Conservation (phyloP, 2,797 vertebrate species). For the Helarctos malayanus region DNA sequence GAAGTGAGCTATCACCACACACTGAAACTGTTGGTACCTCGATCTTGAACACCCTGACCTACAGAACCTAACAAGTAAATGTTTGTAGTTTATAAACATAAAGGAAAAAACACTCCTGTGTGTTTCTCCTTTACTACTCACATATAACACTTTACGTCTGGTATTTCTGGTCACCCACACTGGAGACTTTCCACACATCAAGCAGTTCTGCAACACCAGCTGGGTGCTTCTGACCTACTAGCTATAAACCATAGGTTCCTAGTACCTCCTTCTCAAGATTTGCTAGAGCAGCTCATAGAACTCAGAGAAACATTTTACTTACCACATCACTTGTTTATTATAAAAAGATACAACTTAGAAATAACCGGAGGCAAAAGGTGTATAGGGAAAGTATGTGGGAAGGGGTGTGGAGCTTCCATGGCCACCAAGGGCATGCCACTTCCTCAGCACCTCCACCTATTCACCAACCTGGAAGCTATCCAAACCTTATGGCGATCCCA, state of each 20-base stretch:
- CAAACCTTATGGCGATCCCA: not conserved
- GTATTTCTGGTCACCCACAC: not conserved
- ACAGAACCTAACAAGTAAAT: not conserved
- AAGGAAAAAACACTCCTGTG: not conserved
- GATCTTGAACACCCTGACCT: not conserved
- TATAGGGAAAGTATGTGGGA: not conserved
- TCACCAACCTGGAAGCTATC: not conserved
- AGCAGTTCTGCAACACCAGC: not conserved
- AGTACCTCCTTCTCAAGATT: not conserved
- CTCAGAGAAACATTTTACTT: not conserved
- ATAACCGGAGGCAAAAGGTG: not conserved
- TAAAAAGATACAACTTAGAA: not conserved
- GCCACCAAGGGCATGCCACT: accelerated
- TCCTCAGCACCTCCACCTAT: not conserved
- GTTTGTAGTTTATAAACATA: not conserved
- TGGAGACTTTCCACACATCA: not conserved
- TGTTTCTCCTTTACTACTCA: not conserved
- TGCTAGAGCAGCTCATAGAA: not conserved
- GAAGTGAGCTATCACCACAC: not conserved
- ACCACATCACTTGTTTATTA: not conserved
- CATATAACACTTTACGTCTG: not conserved
- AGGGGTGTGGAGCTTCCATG: accelerated
- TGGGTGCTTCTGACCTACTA: not conserved
- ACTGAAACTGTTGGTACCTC: not conserved
- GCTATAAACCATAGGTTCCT: not conserved